phyloP scores from a whole-genome alignment of 2,113 vertebrate genomes.

The Bambusicola thoracicus region DNA sequence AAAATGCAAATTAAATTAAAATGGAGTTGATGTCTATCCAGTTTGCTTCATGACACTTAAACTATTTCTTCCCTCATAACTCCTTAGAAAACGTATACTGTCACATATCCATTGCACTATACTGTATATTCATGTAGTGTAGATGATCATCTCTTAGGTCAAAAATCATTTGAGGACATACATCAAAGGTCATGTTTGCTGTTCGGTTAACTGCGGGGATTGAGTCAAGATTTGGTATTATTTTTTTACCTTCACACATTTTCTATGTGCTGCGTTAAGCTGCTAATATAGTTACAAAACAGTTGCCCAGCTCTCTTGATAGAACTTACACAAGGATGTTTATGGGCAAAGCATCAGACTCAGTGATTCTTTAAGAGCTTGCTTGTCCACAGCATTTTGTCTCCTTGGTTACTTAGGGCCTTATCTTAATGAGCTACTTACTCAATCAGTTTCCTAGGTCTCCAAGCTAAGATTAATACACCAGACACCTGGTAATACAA shows the following conservation, averaged over 20 bases:
- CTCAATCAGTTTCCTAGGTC: background rate
- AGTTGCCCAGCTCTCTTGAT: background rate
- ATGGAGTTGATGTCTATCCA: background rate
- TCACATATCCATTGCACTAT: background rate
- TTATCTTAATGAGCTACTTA: background rate
- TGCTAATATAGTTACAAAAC: background rate
- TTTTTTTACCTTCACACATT: background rate
- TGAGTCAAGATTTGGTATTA: background rate
- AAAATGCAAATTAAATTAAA: background rate
- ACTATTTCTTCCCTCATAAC: background rate
- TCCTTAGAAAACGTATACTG: background rate
- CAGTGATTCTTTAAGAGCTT: background rate
- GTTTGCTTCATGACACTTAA: background rate
- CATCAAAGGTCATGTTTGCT: background rate
- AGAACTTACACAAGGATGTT: background rate
- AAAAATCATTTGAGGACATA: background rate
- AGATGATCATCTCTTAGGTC: background rate
- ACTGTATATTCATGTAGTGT: background rate
- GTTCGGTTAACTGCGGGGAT: background rate
- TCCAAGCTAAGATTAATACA: background rate
- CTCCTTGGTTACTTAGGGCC: background rate
- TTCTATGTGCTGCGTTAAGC: background rate
- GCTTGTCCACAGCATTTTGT: background rate
- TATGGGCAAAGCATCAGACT: background rate
- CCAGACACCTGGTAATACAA: background rate